phyloP scores from a whole-genome alignment of 2,888 invertebrate species.

The Bombylius major region DNA sequence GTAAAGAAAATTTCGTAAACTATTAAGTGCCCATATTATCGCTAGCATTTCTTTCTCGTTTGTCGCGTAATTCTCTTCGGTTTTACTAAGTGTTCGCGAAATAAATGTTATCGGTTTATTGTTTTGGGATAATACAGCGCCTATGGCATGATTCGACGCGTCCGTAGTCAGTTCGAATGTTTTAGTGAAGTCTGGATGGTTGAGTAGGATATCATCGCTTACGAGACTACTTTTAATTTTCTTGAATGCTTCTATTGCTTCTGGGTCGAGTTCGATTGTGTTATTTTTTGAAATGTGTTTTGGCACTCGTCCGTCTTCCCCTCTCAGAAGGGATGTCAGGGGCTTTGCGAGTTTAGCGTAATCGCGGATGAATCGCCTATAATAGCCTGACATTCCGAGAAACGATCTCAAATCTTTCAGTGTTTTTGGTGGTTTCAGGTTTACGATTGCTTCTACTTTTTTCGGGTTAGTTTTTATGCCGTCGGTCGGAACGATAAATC shows the following conservation, averaged over 20 bases:
- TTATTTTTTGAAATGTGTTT: slow-evolving; percentile 9
- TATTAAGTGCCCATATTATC: slow-evolving; percentile 9
- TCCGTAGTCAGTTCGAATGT: slow-evolving; percentile 5
- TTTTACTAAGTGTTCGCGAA: slow-evolving; percentile 9
- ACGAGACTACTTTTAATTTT: background rate
- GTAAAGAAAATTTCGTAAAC: slow-evolving; percentile 9
- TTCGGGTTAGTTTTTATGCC: too few relatives aligned
- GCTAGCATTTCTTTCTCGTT: slow-evolving; percentile 12
- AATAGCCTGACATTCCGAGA: too few relatives aligned
- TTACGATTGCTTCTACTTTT: too few relatives aligned
- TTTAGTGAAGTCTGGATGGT: background rate
- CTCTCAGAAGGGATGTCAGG: slow-evolving; percentile 9
- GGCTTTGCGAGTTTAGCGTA: slow-evolving; percentile 16
- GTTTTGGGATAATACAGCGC: slow-evolving; percentile 3
- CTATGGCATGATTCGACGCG: slow-evolving; percentile 6
- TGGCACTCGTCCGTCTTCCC: background rate
- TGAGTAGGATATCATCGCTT: background rate
- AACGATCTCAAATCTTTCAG: too few relatives aligned
- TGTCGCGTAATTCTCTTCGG: slow-evolving; percentile 10
- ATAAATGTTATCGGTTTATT: slow-evolving; percentile 8
- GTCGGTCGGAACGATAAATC: too few relatives aligned
- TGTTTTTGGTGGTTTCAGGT: too few relatives aligned
- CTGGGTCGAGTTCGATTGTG: background rate
- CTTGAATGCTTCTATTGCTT: background rate
- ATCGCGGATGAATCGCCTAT: too few relatives aligned